Evolutionary conservation across 2,888 invertebrate species (phyloP), one percentile per base, ranked within the genome.

Genomic region (Trachelus tabidus): DNA sequence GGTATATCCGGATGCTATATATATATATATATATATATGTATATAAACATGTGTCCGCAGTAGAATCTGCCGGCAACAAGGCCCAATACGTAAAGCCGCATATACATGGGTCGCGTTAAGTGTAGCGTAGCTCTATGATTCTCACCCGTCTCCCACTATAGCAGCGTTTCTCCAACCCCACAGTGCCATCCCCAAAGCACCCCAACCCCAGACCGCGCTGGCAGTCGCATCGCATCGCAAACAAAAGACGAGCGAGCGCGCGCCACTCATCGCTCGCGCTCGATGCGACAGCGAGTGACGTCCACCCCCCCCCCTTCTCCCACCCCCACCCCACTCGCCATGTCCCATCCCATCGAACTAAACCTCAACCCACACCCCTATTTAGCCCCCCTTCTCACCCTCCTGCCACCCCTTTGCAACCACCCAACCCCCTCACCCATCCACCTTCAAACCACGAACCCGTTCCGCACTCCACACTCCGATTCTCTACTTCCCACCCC

Each of bases 221-320:
- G 86, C 87, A 87, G 88, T 88, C 89, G 87, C 89, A 89, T 89
- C 87, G 88, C 84, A 89, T 89, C 87, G 89, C 90, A 90, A 90
- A 90, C 90, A 90, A 90, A 90, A 90, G 90, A 90, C 90, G 89
- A 89, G 87, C 88, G 78, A 87, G 88, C 87, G 89, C 88, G 89
- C 88, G 89, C 89, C 87, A 89, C 89, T 89, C 89, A 88, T 89
- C 88, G 89, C 85, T 87, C 86, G 88, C 85, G 87, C 86, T 87
- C 87, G 86, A 89, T 89, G 89, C 89, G 90, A 88, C 90, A 89
- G 89, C 90, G 89, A 90, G 89, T 90, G 90, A 89, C 89, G 89
- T 89, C 79, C 78, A n/a, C 75, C 76, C 80, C 40, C 76, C 78
- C 77, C 69, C 73, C 40, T 75, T 75, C 77, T 30, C 69, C 73